phyloP scores from a whole-genome alignment of 2,113 vertebrate species.

The Verasper variegatus region DNA sequence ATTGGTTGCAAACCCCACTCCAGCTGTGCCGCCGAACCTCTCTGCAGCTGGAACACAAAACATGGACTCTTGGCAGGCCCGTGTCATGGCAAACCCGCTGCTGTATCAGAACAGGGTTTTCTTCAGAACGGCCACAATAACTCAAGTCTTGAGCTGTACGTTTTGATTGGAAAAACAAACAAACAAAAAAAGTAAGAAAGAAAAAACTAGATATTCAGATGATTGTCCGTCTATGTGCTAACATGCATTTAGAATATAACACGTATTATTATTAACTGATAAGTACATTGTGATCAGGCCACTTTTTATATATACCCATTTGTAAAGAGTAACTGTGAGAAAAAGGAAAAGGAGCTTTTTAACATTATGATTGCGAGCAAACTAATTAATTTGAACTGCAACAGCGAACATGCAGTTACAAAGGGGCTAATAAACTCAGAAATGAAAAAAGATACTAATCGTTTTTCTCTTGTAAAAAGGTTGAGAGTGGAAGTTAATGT shows the following conservation, averaged over 20 bases:
- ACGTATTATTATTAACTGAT: slow-evolving; percentile 9
- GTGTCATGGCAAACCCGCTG: slow-evolving; percentile 44
- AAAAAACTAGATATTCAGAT: not conserved
- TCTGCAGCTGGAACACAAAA: slow-evolving; percentile 62
- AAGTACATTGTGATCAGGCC: slow-evolving; percentile 9
- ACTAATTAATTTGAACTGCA: slow-evolving; percentile 43
- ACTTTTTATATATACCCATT: slow-evolving; percentile 14
- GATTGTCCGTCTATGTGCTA: slow-evolving; percentile 5
- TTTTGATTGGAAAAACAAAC: slow-evolving; percentile 1
- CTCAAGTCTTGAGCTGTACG: slow-evolving; percentile 17
- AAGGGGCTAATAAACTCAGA: slow-evolving; percentile 2
- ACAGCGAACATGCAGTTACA: not conserved
- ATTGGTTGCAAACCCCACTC: slow-evolving; percentile 54
- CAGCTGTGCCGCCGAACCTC: slow-evolving; percentile 57
- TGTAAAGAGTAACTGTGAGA: slow-evolving; percentile 14
- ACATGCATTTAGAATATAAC: slow-evolving; percentile 17
- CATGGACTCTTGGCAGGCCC: slow-evolving; percentile 24
- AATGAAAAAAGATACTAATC: slow-evolving; percentile 5
- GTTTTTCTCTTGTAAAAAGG: not conserved
- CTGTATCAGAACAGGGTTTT: slow-evolving; percentile 16
- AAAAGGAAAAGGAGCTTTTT: slow-evolving; percentile 9
- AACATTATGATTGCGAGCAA: slow-evolving; percentile 5
- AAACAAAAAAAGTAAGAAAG: not conserved
- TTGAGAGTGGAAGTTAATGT: not conserved
- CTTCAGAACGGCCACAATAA: slow-evolving; percentile 7